Evolutionary conservation across 1,140 invertebrate species (phyloP), one percentile per base, ranked within the genome.

Genomic region (Diplogasteroides magnus): DNA sequence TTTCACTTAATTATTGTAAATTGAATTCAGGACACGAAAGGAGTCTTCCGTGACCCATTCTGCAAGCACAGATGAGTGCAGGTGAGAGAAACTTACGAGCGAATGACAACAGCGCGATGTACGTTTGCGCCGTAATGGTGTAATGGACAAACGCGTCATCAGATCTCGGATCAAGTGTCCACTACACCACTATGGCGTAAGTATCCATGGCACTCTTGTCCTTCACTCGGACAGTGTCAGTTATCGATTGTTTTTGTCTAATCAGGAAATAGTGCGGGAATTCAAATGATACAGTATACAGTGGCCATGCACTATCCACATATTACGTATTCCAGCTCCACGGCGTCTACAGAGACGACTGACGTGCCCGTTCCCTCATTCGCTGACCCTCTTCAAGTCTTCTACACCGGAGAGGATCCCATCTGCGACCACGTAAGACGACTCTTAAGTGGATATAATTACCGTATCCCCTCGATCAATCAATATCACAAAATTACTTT

Each of bases 381-480:
- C 31, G 69, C 69, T 11, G 71, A 73, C 57, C 67, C 71, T 15
- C 64, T 73, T 15, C 71, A 73, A 60, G 31, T 73, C 15, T 74
- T 73, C 64, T 73, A 69, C 61, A 73, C 71, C 15, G 71, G 70
- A 2, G 71, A 73, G 19, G 71, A 73, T 68, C 71, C 71, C 62
- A 74, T 73, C 56, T 73, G 71, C 29, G 71, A 73, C 48, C 71
- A 73, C 31, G 71, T 73, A 68, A 1, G 61, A n/a, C 28, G 26
- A 25, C 31, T 1, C 58, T 61, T 61, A 14, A 11, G 11, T 11
- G 60, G 6, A 14, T 61, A 6, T 11, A 11, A 11, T 23, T 11
- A 67, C 14, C 27, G 6, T 67, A n/a, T n/a, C n/a, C n/a, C n/a
- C n/a, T n/a, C n/a, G n/a, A n/a, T n/a, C n/a, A n/a, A n/a, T n/a